A percentile compares a stretch with the other conserved stretches of the same genome.
Conservation (phyloP, 2,888 invertebrate genomes). For the Rhynchonema sp. region DNA sequence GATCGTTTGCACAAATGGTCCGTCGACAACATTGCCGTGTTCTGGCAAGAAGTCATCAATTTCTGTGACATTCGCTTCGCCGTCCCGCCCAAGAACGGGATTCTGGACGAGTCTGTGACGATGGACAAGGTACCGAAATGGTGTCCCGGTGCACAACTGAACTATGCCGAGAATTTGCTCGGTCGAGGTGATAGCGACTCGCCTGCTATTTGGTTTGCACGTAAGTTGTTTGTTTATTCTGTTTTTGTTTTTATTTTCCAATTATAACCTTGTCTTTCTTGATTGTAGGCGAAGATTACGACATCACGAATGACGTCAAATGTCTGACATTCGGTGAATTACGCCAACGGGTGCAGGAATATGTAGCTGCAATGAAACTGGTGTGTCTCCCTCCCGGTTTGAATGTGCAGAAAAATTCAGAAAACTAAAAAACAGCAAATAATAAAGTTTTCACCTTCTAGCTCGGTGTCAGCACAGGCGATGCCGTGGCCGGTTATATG, state of each 20-base stretch:
- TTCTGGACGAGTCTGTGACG: conserved; percentile 17
- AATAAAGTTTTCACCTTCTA: too few species aligned
- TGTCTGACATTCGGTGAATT: conserved; percentile 30
- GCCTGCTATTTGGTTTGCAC: conserved; percentile 25
- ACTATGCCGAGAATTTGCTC: conserved; percentile 38
- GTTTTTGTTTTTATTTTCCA: neutral
- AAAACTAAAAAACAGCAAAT: too few species aligned
- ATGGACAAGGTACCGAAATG: conserved; percentile 37
- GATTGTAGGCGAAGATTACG: conserved; percentile 4
- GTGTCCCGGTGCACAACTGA: conserved; percentile 36
- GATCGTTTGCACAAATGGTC: conserved; percentile 35
- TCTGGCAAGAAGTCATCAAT: conserved; percentile 36
- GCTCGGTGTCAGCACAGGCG: conserved; percentile 32
- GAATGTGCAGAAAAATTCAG: too few species aligned
- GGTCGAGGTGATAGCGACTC: conserved; percentile 29
- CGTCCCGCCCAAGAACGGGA: conserved; percentile 23
- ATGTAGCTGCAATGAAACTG: conserved; percentile 29
- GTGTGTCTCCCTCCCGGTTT: neutral
- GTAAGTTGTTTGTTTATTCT: too few species aligned
- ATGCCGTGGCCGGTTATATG: conserved; percentile 36
- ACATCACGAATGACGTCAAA: conserved; percentile 9
- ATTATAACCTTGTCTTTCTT: neutral
- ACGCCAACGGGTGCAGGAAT: conserved; percentile 26
- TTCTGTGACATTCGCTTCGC: conserved; percentile 31
- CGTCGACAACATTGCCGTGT: conserved; percentile 32